phyloP scores from a whole-genome alignment of 92 coral and sea anemone genomes.

The Palythoa grandiflora region DNA sequence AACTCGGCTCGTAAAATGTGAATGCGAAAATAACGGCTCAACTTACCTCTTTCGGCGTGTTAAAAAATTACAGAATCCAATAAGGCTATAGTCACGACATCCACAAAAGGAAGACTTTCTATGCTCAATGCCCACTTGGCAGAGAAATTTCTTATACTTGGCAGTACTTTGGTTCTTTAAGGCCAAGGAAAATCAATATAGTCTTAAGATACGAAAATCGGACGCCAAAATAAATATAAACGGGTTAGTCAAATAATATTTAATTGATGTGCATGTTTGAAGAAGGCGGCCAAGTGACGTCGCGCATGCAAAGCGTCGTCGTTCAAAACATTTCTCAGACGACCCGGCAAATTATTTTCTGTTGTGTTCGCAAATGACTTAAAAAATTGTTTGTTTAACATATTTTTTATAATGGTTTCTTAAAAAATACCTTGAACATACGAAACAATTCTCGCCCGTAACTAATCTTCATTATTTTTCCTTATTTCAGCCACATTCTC shows the following conservation, averaged over 20 bases:
- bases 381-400: too few relatives aligned
- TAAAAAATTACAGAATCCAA: not conserved
- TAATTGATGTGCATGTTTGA: not conserved
- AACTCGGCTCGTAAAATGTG: too few relatives aligned
- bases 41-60: not conserved
- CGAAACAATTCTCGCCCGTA: not conserved
- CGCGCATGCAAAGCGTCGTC: not conserved
- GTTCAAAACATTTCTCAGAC: not conserved
- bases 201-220: not conserved
- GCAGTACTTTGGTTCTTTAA: not conserved
- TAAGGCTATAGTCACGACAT: not conserved
- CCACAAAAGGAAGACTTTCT: slow-evolving; percentile 1
- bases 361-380: too few relatives aligned
- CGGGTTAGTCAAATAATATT: not conserved
- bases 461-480: too few relatives aligned
- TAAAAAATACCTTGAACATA: not conserved
- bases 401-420: not conserved
- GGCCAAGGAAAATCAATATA: not conserved
- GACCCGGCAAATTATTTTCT: not conserved
- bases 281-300: not conserved
- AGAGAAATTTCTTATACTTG: slow-evolving; percentile 6
- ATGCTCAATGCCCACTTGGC: not conserved
- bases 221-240: not conserved
- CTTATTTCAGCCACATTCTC: not conserved
- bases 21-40: too few relatives aligned